These are phyloP conservation scores for Cantharis rufa DNA, from an alignment of 2,888 invertebrate species.

Conservation along the genomic window DNA sequence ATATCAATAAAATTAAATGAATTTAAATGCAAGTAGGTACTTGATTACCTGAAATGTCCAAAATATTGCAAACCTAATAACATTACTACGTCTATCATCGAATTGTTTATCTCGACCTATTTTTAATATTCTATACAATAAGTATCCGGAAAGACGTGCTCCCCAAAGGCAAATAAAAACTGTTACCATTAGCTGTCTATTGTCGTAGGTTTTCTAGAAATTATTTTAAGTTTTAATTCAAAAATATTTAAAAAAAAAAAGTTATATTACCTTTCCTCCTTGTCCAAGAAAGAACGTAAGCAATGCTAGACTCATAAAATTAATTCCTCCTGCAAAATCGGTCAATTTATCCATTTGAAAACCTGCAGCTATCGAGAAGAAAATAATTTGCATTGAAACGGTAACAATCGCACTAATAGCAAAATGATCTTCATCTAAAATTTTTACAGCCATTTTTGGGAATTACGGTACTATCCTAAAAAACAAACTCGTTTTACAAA, in stretches of 20 bases:
- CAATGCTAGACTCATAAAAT: constrained; percentile 87
- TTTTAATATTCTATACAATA: constrained; percentile 88
- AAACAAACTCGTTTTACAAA: neutral
- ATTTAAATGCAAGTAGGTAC: neutral
- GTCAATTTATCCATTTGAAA: constrained; percentile 90
- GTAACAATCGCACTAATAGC: constrained; percentile 86
- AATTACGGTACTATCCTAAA: constrained; percentile 13
- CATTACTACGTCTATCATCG: constrained; percentile 85
- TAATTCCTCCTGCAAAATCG: constrained; percentile 91
- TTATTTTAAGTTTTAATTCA: neutral
- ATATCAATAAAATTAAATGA: neutral
- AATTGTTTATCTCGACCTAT: constrained; percentile 90
- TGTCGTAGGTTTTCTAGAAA: constrained; percentile 74
- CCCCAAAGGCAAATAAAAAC: constrained; percentile 89
- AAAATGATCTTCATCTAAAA: constrained; percentile 83
- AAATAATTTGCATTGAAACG: constrained; percentile 82
- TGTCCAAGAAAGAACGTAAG: constrained; percentile 86
- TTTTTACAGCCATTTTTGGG: constrained; percentile 67
- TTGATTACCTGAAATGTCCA: constrained; percentile 83
- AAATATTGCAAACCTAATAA: constrained; percentile 87
- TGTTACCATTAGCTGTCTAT: constrained; percentile 89
- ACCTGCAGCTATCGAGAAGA: constrained; percentile 83
- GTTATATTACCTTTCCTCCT: constrained; percentile 67
- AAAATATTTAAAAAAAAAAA: neutral
- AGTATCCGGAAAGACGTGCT: constrained; percentile 80